A percentile compares a stretch with the other conserved stretches of the same genome.
phyloP scores from a whole-genome alignment of 2,888 invertebrate species.

The Zeuzera pyrina region DNA sequence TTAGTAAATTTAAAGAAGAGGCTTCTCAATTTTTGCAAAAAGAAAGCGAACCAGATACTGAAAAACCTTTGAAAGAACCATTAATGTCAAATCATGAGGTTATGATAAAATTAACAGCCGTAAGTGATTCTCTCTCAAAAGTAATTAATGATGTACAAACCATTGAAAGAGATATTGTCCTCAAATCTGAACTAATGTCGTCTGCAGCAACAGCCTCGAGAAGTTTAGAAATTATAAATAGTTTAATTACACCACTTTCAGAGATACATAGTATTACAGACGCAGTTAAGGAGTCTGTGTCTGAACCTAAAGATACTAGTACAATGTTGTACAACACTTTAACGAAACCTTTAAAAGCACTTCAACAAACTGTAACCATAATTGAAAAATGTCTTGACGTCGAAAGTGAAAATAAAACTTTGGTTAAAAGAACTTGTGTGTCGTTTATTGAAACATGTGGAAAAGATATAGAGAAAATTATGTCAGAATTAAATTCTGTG shows the following conservation, averaged over 20 bases:
- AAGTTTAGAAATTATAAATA: constrained; percentile 77
- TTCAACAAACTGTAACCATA: constrained; percentile 77
- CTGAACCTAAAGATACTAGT: constrained; percentile 46
- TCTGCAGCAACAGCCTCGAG: constrained; percentile 77
- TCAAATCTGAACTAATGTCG: constrained; percentile 78
- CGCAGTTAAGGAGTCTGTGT: constrained; percentile 58
- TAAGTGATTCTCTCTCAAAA: constrained; percentile 51
- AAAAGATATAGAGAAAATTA: constrained; percentile 65
- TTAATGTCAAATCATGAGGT: constrained; percentile 32
- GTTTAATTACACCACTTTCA: constrained; percentile 74
- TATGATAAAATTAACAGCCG: constrained; percentile 25
- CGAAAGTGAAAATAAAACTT: constrained; percentile 76
- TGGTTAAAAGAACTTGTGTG: constrained; percentile 79
- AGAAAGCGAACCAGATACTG: not conserved
- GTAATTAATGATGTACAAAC: constrained; percentile 70
- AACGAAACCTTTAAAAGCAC: constrained; percentile 71
- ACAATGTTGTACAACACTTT: constrained; percentile 71
- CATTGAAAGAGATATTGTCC: constrained; percentile 76
- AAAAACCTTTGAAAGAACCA: constrained; percentile 15
- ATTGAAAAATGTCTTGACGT: constrained; percentile 80
- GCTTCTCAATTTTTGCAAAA: constrained; percentile 23
- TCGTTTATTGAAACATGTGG: constrained; percentile 76
- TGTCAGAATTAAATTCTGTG: constrained; percentile 56
- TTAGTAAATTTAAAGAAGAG: constrained; percentile 46
- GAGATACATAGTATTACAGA: constrained; percentile 76